These are phyloP conservation scores for Melieria picta DNA, from an alignment of 2,888 invertebrate genomes.

Conservation along the genomic window DNA sequence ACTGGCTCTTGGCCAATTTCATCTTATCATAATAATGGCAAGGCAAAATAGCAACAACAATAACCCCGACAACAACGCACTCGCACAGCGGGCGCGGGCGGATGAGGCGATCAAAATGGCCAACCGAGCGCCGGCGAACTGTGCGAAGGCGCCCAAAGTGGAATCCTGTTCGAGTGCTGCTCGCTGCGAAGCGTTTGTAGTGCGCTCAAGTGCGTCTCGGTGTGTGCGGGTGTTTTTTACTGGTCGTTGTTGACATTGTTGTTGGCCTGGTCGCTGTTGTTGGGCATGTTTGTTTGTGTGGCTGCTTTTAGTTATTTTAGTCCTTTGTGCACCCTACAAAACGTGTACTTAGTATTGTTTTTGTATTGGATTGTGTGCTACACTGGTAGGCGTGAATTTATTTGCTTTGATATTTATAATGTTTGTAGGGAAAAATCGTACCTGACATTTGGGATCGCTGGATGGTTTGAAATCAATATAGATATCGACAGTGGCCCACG, in stretches of 20 bases:
- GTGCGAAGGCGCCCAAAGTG: neutral
- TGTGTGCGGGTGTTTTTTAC: neutral
- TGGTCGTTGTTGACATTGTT: neutral
- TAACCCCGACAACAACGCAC: neutral
- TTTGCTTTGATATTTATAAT: too few relatives aligned
- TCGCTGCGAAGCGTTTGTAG: neutral
- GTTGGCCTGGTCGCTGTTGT: neutral
- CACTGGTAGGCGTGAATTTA: too few relatives aligned
- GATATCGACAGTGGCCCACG: too few relatives aligned
- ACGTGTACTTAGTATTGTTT: too few relatives aligned
- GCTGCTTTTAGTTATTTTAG: neutral
- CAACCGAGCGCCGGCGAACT: neutral
- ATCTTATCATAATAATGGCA: slow-evolving; percentile 5
- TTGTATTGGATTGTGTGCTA: too few relatives aligned
- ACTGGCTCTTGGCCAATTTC: slow-evolving; percentile 1
- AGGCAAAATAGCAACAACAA: neutral
- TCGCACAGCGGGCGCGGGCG: neutral
- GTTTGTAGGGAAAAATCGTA: too few relatives aligned
- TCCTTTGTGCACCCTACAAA: too few relatives aligned
- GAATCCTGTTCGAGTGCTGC: neutral
- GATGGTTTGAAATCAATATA: too few relatives aligned
- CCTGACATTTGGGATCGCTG: too few relatives aligned
- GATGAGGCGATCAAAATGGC: neutral
- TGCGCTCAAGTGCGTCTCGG: neutral
- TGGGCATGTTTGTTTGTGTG: neutral